Conservation (phyloP, 2,888 invertebrate genomes). For the Mesochorus sp. region DNA sequence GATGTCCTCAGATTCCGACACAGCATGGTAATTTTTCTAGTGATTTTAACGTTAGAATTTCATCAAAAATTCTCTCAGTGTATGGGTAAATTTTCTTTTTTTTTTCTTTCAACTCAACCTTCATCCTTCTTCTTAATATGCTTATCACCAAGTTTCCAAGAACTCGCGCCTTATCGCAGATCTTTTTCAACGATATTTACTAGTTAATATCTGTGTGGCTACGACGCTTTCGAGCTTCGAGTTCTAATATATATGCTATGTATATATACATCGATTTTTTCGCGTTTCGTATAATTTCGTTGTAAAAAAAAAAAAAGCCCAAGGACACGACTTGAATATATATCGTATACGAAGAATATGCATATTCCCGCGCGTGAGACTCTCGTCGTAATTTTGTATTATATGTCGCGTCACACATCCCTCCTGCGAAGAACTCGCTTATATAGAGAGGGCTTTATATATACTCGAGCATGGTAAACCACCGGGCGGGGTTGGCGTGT, state of each 20-base stretch:
- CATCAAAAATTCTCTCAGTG: too few species aligned
- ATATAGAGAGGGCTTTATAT: conserved; percentile 25
- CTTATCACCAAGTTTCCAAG: too few species aligned
- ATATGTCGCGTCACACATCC: conserved; percentile 6
- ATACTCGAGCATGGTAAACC: conserved; percentile 60
- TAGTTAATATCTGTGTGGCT: too few species aligned
- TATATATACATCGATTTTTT: conserved; percentile 23
- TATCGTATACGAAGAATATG: conserved; percentile 13
- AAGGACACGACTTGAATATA: conserved; percentile 29
- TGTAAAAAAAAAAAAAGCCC: background rate
- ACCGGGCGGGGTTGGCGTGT: conserved; percentile 71
- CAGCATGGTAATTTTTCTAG: too few species aligned
- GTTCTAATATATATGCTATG: background rate
- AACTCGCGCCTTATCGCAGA: too few species aligned
- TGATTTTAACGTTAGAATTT: too few species aligned
- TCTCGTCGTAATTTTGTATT: conserved; percentile 55
- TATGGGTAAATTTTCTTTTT: too few species aligned
- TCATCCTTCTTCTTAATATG: background rate
- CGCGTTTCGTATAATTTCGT: conserved; percentile 5
- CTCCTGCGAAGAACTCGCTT: conserved; percentile 34
- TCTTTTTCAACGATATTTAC: too few species aligned
- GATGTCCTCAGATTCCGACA: too few species aligned
- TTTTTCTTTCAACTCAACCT: background rate
- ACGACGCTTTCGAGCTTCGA: background rate
- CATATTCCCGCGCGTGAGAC: conserved; percentile 41